Evolutionary conservation across 2,797 vertebrate genomes (phyloP).

Genomic region (Orestias chungarensis): DNA sequence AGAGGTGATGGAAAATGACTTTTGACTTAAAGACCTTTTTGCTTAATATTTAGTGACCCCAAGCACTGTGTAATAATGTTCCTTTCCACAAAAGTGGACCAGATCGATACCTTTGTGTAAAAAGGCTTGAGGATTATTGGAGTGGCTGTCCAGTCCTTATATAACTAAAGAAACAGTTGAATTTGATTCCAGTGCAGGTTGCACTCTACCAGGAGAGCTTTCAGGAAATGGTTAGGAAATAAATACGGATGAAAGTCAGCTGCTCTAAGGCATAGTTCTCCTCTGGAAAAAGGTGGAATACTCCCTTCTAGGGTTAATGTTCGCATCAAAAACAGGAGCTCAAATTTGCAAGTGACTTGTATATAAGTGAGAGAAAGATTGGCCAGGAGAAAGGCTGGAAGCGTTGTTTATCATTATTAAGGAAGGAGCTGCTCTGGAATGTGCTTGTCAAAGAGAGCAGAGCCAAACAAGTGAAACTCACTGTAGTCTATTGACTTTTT

Average conservation of each 20-base stretch:
- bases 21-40: too few relatives aligned
- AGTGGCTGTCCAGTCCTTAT: background rate
- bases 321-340: background rate
- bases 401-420: too few relatives aligned
- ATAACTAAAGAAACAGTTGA: background rate
- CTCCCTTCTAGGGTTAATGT: background rate
- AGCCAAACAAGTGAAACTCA: too few relatives aligned
- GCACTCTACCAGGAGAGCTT: background rate
- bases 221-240: too few relatives aligned
- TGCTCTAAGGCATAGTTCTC: background rate
- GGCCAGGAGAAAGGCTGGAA: background rate
- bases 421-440: too few relatives aligned
- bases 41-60: too few relatives aligned
- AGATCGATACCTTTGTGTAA: background rate
- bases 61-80: too few relatives aligned
- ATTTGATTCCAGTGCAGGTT: background rate
- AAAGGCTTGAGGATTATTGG: background rate
- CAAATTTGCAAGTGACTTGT: background rate
- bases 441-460: too few relatives aligned
- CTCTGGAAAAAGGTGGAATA: background rate
- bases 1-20: too few relatives aligned
- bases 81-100: background rate
- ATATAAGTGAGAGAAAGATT: background rate
- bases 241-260: background rate
- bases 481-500: too few relatives aligned